Evolutionary conservation across 2,888 invertebrate species (phyloP), one percentile per base, ranked within the genome.

Genomic region (Eupsilia transversa): DNA sequence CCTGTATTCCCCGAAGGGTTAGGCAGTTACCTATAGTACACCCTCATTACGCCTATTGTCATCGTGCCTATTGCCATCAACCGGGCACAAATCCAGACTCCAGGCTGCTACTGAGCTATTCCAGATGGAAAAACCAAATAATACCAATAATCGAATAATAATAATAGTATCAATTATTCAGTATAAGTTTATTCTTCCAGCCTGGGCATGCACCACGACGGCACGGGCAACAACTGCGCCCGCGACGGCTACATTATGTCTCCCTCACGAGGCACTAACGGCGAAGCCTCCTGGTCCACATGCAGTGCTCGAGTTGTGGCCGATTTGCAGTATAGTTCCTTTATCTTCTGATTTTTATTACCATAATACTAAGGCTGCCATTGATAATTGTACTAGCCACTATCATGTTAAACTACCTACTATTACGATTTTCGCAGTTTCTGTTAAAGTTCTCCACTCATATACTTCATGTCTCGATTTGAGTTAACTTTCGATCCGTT

Each of bases 221-320:
- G 98, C 54, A 97, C 97, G 30, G 97, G 97, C 56, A 98, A 98
- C 91, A 91, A 92, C 72, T 98, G 98, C 89, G 97, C 98, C 0
- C 97, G 97, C 89, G 98, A 98, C 91, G 98, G 98, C 2, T 98
- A 96, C 94, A 97, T 98, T 84, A 98, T 98, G 98, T 98, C 98
- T 0, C 98, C 98, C 1, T 98, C 98, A 5, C 96, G 98, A 82
- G 98, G 98, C 63, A 97, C 97, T 49, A 97, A 97, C 86, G 98
- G 98, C 12, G 98, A 98, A 93, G 98, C 98, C 2, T 96, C 97
- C 27, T 98, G 98, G 98, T 98, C 98, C 0, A 92, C 95, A 3
- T 98, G 98, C 92, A 98, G 98, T 90, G 97, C 98, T 0, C 94
- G 97, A 59, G 96, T 98, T 23, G 97, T 97, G 88, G 94, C 96